A percentile compares a stretch with the other conserved stretches of the same genome.
Evolutionary conservation across 2,113 vertebrate genomes (phyloP).

Genomic region (Saguinus imperator): DNA sequence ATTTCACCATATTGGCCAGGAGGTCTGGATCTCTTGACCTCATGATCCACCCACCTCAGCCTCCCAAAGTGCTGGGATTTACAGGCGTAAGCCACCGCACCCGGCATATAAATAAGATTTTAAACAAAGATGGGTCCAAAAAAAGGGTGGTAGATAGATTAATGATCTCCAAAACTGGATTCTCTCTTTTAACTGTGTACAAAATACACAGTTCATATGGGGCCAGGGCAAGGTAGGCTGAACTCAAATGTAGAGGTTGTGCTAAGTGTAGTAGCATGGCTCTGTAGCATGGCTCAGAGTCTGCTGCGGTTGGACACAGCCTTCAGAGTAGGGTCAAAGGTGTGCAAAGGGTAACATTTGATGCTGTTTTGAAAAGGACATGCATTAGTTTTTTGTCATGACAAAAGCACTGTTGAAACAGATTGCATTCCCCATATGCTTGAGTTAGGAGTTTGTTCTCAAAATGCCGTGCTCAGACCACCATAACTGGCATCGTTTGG

Average conservation of each 20-base stretch:
- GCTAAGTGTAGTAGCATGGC: too few relatives aligned
- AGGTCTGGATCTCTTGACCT: too few relatives aligned
- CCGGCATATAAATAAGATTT: neutral
- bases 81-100: too few relatives aligned
- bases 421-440: neutral
- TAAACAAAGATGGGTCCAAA: neutral
- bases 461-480: neutral
- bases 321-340: neutral
- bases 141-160: neutral
- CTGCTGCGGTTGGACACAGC: neutral
- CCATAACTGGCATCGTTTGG: neutral
- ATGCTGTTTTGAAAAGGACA: neutral
- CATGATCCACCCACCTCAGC: too few relatives aligned
- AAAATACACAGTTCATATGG: neutral
- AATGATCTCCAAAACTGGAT: neutral
- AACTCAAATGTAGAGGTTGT: neutral
- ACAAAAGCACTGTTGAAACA: neutral
- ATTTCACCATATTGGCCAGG: too few relatives aligned
- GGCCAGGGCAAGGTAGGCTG: accelerated
- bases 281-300: neutral
- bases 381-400: neutral
- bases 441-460: neutral
- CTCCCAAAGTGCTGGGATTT: too few relatives aligned
- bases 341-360: neutral
- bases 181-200: neutral